A percentile compares a stretch with the other conserved stretches of the same genome.
phyloP scores from a whole-genome alignment of 2,113 vertebrate genomes.

The Bungarus multicinctus region DNA sequence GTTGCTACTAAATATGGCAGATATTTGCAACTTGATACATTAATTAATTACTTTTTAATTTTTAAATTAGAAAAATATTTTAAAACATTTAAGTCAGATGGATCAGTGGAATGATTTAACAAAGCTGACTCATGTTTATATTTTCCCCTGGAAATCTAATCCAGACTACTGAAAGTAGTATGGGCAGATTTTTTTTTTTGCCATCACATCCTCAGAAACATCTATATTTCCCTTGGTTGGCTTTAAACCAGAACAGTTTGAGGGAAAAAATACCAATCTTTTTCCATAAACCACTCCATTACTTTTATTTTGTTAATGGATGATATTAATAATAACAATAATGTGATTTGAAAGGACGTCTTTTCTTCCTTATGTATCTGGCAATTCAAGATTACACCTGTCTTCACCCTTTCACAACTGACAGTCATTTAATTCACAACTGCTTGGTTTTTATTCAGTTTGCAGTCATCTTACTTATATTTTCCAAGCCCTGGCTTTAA shows the following conservation, averaged over 20 bases:
- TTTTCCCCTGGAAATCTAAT: slow-evolving; percentile 49
- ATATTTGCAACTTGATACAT: background rate
- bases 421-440: slow-evolving; percentile 37
- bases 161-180: slow-evolving; percentile 43
- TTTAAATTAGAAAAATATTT: background rate
- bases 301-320: slow-evolving; percentile 11
- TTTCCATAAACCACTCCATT: slow-evolving; percentile 1
- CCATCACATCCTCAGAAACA: slow-evolving; percentile 52
- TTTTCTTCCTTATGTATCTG: slow-evolving; percentile 24
- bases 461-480: slow-evolving; percentile 5
- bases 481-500: slow-evolving; percentile 49
- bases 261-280: slow-evolving; percentile 34
- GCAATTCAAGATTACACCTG: slow-evolving; percentile 38
- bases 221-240: slow-evolving; percentile 39
- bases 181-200: slow-evolving; percentile 38
- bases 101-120: background rate
- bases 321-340: slow-evolving; percentile 2
- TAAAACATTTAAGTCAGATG: background rate
- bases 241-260: slow-evolving; percentile 27
- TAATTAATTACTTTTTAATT: background rate
- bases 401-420: slow-evolving; percentile 13
- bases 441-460: slow-evolving; percentile 4
- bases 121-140: slow-evolving; percentile 2
- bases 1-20: background rate
- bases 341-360: background rate